These are phyloP conservation scores for Gymnopithys bicolor DNA, from an alignment of 2,797 vertebrate genomes.

Conservation along the genomic window DNA sequence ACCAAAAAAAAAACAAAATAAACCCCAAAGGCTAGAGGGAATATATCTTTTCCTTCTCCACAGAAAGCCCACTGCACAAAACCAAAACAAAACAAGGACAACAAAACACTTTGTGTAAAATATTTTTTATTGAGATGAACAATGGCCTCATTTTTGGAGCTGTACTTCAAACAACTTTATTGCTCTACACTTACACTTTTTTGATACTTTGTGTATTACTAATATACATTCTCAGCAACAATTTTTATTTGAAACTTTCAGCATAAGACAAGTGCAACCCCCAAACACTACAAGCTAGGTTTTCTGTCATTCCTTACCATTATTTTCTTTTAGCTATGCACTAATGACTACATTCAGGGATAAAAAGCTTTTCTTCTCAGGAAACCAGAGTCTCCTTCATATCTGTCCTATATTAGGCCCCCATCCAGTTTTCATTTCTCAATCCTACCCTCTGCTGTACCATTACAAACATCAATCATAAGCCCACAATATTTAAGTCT, in stretches of 20 bases:
- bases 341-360: neutral
- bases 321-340: neutral
- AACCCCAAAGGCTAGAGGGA: neutral
- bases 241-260: neutral
- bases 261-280: neutral
- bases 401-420: accelerated
- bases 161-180: neutral
- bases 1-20: neutral
- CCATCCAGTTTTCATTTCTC: neutral
- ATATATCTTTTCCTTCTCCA: neutral
- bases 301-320: neutral
- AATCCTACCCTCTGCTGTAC: neutral
- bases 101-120: neutral
- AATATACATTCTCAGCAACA: neutral
- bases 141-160: neutral
- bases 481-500: neutral
- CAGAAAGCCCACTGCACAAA: neutral
- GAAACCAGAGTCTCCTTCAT: neutral
- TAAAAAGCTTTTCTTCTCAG: neutral
- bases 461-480: neutral
- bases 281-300: neutral
- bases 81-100: neutral
- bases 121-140: neutral
- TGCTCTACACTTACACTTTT: neutral
- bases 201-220: neutral